phyloP scores from a whole-genome alignment of 30 jellyfish, hydroid and myxozoan species.

The Turritopsis rubra region DNA sequence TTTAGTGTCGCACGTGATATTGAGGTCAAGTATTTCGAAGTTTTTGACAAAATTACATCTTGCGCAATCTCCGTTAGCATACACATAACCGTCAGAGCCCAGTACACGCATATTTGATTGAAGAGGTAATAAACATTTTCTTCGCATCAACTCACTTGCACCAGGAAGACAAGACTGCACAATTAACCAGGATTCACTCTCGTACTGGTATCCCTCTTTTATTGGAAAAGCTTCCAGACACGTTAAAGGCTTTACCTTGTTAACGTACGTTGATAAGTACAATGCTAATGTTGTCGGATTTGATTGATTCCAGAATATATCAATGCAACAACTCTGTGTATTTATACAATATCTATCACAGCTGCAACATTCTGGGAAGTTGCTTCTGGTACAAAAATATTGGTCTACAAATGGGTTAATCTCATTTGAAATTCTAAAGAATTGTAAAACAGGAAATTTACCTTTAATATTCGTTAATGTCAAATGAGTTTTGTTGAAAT shows the following conservation, averaged over 20 bases:
- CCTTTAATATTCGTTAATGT: too few relatives aligned
- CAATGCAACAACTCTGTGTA: not conserved
- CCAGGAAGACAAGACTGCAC: not conserved
- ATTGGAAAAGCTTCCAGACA: not conserved
- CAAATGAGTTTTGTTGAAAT: too few relatives aligned
- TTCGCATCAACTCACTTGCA: too few relatives aligned
- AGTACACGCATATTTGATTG: too few relatives aligned
- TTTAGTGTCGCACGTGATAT: too few relatives aligned
- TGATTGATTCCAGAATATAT: not conserved
- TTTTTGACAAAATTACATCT: slow-evolving; percentile 15
- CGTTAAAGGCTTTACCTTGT: not conserved
- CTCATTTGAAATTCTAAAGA: not conserved
- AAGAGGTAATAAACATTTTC: too few relatives aligned
- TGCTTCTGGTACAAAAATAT: not conserved
- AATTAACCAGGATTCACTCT: not conserved
- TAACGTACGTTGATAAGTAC: too few relatives aligned
- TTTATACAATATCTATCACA: not conserved
- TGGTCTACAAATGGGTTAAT: not conserved
- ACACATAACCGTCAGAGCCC: too few relatives aligned
- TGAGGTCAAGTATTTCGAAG: too few relatives aligned
- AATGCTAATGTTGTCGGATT: not conserved
- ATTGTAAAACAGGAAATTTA: too few relatives aligned
- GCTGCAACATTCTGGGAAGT: not conserved
- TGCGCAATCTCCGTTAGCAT: not conserved
- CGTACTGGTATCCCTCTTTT: not conserved